Percentiles rank a stretch among this genome's conserved stretches.
phyloP scores from a whole-genome alignment of 2,113 vertebrate species.

The Paedocypris sp. region DNA sequence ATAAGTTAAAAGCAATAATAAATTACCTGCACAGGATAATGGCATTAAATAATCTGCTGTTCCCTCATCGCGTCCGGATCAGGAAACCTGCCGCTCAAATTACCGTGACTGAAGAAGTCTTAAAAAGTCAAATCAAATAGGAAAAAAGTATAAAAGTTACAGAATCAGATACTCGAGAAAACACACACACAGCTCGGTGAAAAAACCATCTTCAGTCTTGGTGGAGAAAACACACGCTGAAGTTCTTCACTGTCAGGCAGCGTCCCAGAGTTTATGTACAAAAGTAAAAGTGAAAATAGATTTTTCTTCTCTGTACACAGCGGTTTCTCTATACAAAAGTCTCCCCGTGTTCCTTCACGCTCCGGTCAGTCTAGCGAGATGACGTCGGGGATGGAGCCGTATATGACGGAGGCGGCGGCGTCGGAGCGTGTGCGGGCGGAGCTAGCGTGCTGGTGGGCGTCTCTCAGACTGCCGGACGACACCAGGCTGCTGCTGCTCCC shows the following conservation, averaged over 20 bases:
- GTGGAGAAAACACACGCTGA: constrained; percentile 78
- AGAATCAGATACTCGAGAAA: constrained; percentile 63
- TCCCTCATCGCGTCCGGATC: no score
- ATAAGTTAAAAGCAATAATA: constrained; percentile 64
- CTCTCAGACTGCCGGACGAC: constrained; percentile 86
- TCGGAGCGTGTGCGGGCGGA: constrained; percentile 68
- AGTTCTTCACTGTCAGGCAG: constrained; percentile 81
- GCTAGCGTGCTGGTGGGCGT: constrained; percentile 71
- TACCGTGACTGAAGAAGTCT: constrained; percentile 18
- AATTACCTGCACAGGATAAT: constrained; percentile 64
- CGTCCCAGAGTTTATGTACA: constrained; percentile 97
- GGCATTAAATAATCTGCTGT: constrained; percentile 47
- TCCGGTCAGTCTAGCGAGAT: constrained; percentile 87
- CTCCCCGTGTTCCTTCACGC: no score
- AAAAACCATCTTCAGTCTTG: constrained; percentile 88
- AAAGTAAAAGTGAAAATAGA: constrained; percentile 99
- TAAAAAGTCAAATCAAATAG: constrained; percentile 52
- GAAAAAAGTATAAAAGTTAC: constrained; percentile 71
- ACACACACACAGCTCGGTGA: constrained; percentile 68
- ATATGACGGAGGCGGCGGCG: constrained; percentile 75
- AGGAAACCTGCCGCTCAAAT: constrained; percentile 9
- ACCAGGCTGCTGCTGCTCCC: constrained; percentile 93
- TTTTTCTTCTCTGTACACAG: constrained; percentile 99
- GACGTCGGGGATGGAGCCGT: constrained; percentile 92
- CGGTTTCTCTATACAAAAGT: constrained; percentile 64